phyloP scores from a whole-genome alignment of 1,140 invertebrate species.

The Drosophila takahashii region DNA sequence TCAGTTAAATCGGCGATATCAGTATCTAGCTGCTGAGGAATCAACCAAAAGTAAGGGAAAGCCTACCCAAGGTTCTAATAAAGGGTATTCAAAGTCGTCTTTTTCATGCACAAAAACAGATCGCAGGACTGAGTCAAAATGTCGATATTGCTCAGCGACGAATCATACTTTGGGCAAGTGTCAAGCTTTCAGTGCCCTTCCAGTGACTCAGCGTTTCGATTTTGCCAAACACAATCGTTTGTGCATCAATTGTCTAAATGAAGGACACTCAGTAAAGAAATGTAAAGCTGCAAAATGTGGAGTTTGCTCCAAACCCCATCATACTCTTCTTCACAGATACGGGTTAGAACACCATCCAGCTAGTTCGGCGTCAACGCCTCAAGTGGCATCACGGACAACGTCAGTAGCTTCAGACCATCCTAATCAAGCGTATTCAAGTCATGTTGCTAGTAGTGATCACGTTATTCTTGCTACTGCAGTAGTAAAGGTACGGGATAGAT shows the following conservation, averaged over 20 bases:
- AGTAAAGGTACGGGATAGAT: neutral
- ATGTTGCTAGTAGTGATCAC: neutral
- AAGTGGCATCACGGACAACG: neutral
- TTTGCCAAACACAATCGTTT: neutral
- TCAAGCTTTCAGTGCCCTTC: neutral
- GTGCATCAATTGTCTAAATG: neutral
- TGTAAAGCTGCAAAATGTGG: no score
- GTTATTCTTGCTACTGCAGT: neutral
- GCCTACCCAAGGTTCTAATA: neutral
- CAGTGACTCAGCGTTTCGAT: neutral
- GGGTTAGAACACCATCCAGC: no score
- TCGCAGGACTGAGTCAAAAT: neutral
- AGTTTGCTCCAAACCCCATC: no score
- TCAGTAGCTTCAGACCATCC: neutral
- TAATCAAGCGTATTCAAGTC: neutral
- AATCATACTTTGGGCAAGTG: neutral
- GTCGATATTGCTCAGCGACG: neutral
- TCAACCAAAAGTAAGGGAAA: neutral
- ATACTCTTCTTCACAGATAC: neutral
- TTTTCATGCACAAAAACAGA: no score
- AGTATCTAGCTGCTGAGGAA: neutral
- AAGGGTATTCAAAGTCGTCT: neutral
- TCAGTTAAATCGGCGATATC: neutral
- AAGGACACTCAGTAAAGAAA: neutral
- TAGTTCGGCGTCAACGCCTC: no score